phyloP scores from a whole-genome alignment of 2,113 vertebrate species.

The Oreotragus oreotragus region DNA sequence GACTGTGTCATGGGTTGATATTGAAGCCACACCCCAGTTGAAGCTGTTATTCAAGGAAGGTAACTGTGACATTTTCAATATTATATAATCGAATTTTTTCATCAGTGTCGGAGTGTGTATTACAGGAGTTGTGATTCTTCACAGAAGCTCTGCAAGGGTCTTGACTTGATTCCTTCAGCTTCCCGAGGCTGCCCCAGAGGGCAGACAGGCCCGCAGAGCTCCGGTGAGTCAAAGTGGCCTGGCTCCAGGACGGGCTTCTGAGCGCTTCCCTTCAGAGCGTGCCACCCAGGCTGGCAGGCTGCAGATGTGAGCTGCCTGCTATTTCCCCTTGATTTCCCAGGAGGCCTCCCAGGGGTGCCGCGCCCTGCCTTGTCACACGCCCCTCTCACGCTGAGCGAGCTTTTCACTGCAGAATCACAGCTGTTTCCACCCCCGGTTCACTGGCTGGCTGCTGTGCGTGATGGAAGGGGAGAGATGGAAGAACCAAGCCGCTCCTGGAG shows the following conservation, averaged over 20 bases:
- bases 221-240: neutral
- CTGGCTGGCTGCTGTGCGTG: neutral
- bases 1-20: neutral
- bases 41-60: neutral
- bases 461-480: neutral
- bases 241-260: neutral
- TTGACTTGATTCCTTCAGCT: neutral
- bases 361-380: neutral
- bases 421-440: neutral
- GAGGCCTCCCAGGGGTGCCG: neutral
- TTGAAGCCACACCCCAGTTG: neutral
- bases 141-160: neutral
- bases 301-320: neutral
- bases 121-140: neutral
- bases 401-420: neutral
- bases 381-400: neutral
- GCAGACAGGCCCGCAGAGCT: neutral
- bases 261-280: neutral
- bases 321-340: slow-evolving; percentile 27
- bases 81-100: neutral
- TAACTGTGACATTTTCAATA: neutral
- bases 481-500: neutral
- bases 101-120: neutral
- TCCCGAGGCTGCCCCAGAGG: neutral
- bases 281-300: neutral